Base-by-base conservation (phyloP, 2,113 vertebrate genomes). In the Labrus mixtus region DNA sequence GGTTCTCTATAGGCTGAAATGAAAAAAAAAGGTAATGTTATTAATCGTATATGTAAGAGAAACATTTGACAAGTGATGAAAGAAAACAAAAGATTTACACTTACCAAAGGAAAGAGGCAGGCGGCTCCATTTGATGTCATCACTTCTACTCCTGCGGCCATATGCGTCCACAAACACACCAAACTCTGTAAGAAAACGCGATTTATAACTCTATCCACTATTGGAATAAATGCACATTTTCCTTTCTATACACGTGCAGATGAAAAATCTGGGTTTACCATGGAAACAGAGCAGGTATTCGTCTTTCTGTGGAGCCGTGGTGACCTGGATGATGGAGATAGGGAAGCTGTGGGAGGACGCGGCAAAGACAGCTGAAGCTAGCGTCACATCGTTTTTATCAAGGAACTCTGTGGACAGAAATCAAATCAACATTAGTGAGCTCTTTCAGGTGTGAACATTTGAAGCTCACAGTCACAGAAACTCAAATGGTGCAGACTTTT, bases 251-350 rank as follows among this genome's bases (percentile, higher is more conserved):
- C 33, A 72, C 36, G 46, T 10, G 39, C 12, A 55, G 23, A 39
- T 6, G 29, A 58, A 64, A 15, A 46, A 66, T 48, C 6, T 0
- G 20, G 62, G 29, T 84, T 90, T 79, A 99, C 98, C 98, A 3
- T 99, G 98, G 95, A 99, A 99, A 92, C 98, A 99, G 71, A 99
- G 97, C 88, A 99, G 93, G 80, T 98, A 99, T 68, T 99, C 98
- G 9, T 99, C 98, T 79, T 97, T 96, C 94, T 98, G 97, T 16
- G 97, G 97, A 0, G 96, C 78, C 0, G 95, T 92, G 81, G 97
- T 98, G 91, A 99, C 97, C 91, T 99, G 98, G 90, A 97, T 95
- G 87, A 99, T 98, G 36, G 97, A 97, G 84, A 99, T 97, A 20
- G 98, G 98, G 87, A 99, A 99, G 66, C 98, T 99, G 94, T 97